Evolutionary conservation across 2,888 invertebrate species (phyloP), one percentile per base, ranked within the genome.

Genomic region (Apotomis turbidana): DNA sequence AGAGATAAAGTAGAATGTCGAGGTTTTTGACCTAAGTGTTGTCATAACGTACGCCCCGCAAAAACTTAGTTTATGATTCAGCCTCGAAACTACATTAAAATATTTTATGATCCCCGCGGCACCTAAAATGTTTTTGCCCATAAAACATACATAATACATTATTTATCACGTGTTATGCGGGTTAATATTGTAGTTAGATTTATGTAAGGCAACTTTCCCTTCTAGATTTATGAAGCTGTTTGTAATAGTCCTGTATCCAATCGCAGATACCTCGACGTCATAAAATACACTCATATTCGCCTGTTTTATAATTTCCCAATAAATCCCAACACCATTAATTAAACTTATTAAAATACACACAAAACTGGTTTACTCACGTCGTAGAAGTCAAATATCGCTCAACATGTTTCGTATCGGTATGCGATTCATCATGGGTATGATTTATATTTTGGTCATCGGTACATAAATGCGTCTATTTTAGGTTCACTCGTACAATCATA

Each of bases 61-160:
- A 55, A 68, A 59, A 68, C 58, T 41, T 10, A 59, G 15, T 68
- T 68, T 68, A 68, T 41, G 67, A 68, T 58, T 59, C 59, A 51
- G 36, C 58, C 59, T 57, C 15, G 51, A 41, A 51, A 68, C 58
- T 62, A 59, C 59, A 68, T 68, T 58, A 59, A 68, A 68, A 59
- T 68, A 67, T 67, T 67, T 67, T 68, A 68, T 68, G 58, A 9
- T 68, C 46, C 27, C 46, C 38, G 13, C 58, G 51, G 41, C 59
- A 51, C 59, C 67, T 68, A 59, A 68, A 59, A 68, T 59, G 51
- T 68, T 51, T 68, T 68, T 68, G 49, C 67, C 41, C 58, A 58
- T 67, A 51, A 67, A 68, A 51, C 59, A 51, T 68, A 59, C 59
- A 54, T 64, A 64, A 54, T 64, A 64, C 54, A 68, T 68, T 68